Percentiles rank a stretch among this genome's conserved stretches.
Conservation (phyloP, 2,113 vertebrate genomes). For the Axis porcinus region DNA sequence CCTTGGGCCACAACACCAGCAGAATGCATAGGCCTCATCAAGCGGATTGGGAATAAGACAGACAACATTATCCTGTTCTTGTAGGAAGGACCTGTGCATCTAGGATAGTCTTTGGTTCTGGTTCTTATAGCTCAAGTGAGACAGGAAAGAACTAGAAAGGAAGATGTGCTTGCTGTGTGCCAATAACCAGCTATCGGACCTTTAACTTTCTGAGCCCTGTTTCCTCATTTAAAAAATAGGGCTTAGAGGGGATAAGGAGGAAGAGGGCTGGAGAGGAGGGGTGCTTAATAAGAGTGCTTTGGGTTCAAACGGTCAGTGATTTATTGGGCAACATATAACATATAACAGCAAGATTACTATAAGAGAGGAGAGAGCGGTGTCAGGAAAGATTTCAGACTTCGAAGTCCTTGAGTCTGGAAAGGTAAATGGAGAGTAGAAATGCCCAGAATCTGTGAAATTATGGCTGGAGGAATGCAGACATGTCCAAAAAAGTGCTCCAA, state of each 20-base stretch:
- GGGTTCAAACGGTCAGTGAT: not conserved
- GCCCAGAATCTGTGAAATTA: not conserved
- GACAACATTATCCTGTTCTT: not conserved
- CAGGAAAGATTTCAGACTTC: not conserved
- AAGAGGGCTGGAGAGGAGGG: not conserved
- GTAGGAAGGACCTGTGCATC: not conserved
- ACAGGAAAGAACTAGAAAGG: not conserved
- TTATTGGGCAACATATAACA: not conserved
- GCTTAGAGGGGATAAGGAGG: not conserved
- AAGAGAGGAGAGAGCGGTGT: not conserved
- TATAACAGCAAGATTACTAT: not conserved
- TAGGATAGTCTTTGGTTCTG: not conserved
- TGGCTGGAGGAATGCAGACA: not conserved
- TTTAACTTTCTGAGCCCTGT: conserved; percentile 10
- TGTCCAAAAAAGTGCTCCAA: not conserved
- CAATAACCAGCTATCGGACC: not conserved
- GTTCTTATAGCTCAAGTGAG: not conserved
- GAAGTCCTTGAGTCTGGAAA: conserved; percentile 3
- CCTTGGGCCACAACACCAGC: not conserved
- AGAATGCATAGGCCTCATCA: not conserved
- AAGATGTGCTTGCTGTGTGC: not conserved
- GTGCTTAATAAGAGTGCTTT: not conserved
- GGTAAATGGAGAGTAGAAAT: not conserved
- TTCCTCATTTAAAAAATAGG: conserved; percentile 34
- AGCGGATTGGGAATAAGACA: not conserved